Conservation (phyloP, 2,888 invertebrate species). For the Habrosyne pyritoides region DNA sequence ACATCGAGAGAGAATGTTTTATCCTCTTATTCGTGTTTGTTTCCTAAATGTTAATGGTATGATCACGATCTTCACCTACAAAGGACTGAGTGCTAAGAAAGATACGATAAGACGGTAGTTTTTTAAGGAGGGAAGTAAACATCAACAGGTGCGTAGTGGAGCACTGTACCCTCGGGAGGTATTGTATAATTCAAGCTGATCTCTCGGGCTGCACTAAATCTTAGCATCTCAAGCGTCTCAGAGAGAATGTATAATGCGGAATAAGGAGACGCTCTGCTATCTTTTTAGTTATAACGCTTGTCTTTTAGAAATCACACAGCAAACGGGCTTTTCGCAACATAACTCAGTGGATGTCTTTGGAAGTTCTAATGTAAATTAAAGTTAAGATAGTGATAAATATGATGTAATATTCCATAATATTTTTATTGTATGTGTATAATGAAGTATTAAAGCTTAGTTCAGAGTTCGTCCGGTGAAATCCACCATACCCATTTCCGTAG, state of each 20-base stretch:
- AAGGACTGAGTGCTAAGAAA: slow-evolving; percentile 19
- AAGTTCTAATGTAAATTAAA: neutral
- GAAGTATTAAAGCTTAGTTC: too few relatives aligned
- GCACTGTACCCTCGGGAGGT: slow-evolving; percentile 39
- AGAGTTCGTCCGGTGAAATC: too few relatives aligned
- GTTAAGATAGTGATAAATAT: too few relatives aligned
- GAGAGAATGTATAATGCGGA: slow-evolving; percentile 51
- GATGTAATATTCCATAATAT: too few relatives aligned
- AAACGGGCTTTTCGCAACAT: neutral
- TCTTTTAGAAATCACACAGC: neutral
- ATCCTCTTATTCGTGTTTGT: slow-evolving; percentile 8
- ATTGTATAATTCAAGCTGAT: slow-evolving; percentile 53
- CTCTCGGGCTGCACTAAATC: slow-evolving; percentile 46
- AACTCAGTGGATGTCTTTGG: neutral
- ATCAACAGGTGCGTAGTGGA: slow-evolving; percentile 41
- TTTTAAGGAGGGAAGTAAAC: slow-evolving; percentile 29
- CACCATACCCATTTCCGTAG: too few relatives aligned
- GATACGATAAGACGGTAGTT: slow-evolving; percentile 15
- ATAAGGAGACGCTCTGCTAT: slow-evolving; percentile 37
- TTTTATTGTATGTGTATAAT: too few relatives aligned
- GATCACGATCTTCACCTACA: slow-evolving; percentile 23
- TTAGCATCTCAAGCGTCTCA: slow-evolving; percentile 41
- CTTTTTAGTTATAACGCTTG: slow-evolving; percentile 21
- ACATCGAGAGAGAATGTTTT: slow-evolving; percentile 7
- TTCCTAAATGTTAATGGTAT: slow-evolving; percentile 23